Evolutionary conservation across 2,797 vertebrate genomes (phyloP), one percentile per base, ranked within the genome.

Genomic region (Hybognathus amarus): DNA sequence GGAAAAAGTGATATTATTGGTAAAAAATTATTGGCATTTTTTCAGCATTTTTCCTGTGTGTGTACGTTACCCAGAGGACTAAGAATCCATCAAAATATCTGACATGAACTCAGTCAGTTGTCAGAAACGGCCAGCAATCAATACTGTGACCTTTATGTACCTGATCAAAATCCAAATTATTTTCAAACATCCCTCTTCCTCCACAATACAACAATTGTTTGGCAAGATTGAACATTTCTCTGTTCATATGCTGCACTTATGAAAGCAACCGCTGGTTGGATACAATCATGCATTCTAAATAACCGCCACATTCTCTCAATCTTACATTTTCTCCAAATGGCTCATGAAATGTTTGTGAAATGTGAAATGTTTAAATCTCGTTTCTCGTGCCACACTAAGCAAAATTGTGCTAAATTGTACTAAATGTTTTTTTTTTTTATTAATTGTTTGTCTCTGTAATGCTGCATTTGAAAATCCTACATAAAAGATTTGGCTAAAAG

Each of bases 61-160:
- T 54, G 45, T 40, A 27, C 8, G 6, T 36, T 22, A 71, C 54
- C 20, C 68, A 47, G 38, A 71, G 13, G 50, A 73, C 17, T 42
- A 70, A 12, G 17, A 6, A 81, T 81, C 68, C 54, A 73, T 71
- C 79, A 81, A 20, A 24, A 22, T 27, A 61, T 70, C 79, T 42
- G 54, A 73, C 45, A 54, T 42, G 38, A 56, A 33, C 2, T 33
- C 30, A 33, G 4, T 33, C 30, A 33, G 30, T 33, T 3, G 30
- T 33, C 30, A 33, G 74, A 63, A 77, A 61, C 2, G 52, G 67
- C 24, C 8, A 17, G 17, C n/a, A 75, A 73, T 47, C 79, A 45
- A 71, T 69, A 69, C 67, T 42, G 38, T 71, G 54, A 81, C 79
- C 68, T 81, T 81, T 63, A 45, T 45, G 40, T 73, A 63, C 54